Base-by-base conservation (phyloP, 2,888 invertebrate species). In the Cephus rjabovi region DNA sequence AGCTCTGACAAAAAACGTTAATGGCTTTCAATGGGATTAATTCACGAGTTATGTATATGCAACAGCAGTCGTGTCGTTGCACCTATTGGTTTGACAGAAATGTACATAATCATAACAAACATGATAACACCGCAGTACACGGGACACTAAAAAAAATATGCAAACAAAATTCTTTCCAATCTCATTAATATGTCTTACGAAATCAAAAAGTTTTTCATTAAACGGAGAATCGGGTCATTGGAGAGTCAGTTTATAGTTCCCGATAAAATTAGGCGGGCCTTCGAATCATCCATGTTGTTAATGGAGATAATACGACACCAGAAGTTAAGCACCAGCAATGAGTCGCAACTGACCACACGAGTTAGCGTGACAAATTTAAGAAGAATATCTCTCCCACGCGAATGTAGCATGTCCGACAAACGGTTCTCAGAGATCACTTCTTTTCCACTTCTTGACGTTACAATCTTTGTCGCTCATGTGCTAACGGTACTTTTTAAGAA, bases 21-120 rank as follows among this genome's bases (percentile, higher is more conserved):
- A 89, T 86, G 81, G 84, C 84, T 85, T 84, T 86, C 84, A 85
- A 84, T 86, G 82, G 82, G 87, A 86, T 87, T 87, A 86, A 87
- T 89, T 88, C 74, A 83, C 79, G 79, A 80, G 71, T 56, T 23
- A 56, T 56, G 9, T 9, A 56, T 56, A 56, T 56, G 15, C 15
- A 56, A 56, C 23, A 56, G 56, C 23, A 56, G 23, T 56, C 23
- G 56, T 56, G 56, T 23, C 56, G 56, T 56, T 56, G 23, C 56
- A 56, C 56, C 56, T 56, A 56, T 56, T 23, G 23, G 56, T 23
- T 56, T 56, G 23, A 56, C 56, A 56, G 56, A 56, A 56, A 23
- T 23, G 23, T 56, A 56, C 9, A 23, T 23, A 40, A 40, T 40
- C 9, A 9, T 56, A 23, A 56, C 9, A 56, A 56, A 23, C 15